Evolutionary conservation across 1,140 invertebrate genomes (phyloP).

Genomic region (Bombyx mandarina): DNA sequence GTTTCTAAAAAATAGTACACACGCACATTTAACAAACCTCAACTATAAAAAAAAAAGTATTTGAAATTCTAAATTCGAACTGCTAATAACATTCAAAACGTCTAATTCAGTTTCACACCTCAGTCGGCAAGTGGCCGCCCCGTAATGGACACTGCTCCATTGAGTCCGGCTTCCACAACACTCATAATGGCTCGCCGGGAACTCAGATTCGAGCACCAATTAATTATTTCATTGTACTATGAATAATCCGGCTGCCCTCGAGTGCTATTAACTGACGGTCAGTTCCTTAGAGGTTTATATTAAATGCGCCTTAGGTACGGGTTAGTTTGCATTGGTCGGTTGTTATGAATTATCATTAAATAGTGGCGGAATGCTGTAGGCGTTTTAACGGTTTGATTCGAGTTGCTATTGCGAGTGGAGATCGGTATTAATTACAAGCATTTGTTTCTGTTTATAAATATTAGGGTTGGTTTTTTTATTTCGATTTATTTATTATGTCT

Average conservation of each 20-base stretch:
- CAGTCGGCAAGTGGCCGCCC: slow-evolving; percentile 25
- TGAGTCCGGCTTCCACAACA: slow-evolving; percentile 24
- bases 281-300: slow-evolving; percentile 66
- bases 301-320: slow-evolving; percentile 45
- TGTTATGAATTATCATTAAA: too few species aligned
- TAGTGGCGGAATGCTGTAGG: too few species aligned
- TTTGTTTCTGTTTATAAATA: too few species aligned
- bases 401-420: too few species aligned
- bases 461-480: too few species aligned
- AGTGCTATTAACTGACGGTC: slow-evolving; percentile 58
- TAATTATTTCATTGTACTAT: slow-evolving; percentile 64
- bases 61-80: slow-evolving; percentile 17
- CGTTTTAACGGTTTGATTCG: too few species aligned
- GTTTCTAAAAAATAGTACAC: not conserved
- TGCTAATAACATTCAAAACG: slow-evolving; percentile 5
- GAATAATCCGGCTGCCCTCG: slow-evolving; percentile 46
- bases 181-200: slow-evolving; percentile 42
- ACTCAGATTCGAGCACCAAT: slow-evolving; percentile 60
- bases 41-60: not conserved
- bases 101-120: slow-evolving; percentile 23
- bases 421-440: too few species aligned
- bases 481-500: too few species aligned
- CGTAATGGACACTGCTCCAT: slow-evolving; percentile 32
- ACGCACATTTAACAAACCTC: slow-evolving; percentile 5
- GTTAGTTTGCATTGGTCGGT: slow-evolving; percentile 23